Percentiles rank a stretch among this genome's conserved stretches.
phyloP scores from a whole-genome alignment of 2,888 invertebrate species.

The Hypsopygia costalis region DNA sequence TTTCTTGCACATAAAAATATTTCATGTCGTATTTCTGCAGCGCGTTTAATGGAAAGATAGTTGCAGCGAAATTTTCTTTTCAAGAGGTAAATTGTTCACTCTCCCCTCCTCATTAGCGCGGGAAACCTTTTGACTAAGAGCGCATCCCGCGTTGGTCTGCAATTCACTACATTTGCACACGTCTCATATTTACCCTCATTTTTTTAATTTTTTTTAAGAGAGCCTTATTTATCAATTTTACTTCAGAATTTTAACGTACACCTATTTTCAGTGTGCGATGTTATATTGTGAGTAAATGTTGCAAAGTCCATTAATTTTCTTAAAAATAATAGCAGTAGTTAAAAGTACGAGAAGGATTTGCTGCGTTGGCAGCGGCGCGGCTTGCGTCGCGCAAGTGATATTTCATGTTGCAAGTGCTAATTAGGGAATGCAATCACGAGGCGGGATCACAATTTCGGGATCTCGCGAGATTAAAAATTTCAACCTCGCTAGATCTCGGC shows the following conservation, averaged over 20 bases:
- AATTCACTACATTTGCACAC: conserved; percentile 37
- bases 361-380: too few relatives aligned
- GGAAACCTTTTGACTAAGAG: conserved; percentile 49
- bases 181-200: conserved; percentile 30
- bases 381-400: too few relatives aligned
- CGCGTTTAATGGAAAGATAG: conserved; percentile 47
- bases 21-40: conserved; percentile 16
- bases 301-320: too few relatives aligned
- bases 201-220: conserved; percentile 15
- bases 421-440: too few relatives aligned
- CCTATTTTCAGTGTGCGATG: too few relatives aligned
- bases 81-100: conserved; percentile 51
- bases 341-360: too few relatives aligned
- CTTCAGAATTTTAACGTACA: conserved; percentile 1
- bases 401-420: too few relatives aligned
- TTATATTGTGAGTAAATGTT: too few relatives aligned
- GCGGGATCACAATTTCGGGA: too few relatives aligned
- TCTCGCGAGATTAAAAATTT: too few relatives aligned
- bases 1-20: neutral
- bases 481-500: too few relatives aligned
- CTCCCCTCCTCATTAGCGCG: conserved; percentile 57
- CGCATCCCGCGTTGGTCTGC: conserved; percentile 43
- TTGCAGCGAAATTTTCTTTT: conserved; percentile 51
- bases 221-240: conserved; percentile 15
- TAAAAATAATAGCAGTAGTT: too few relatives aligned